Evolutionary conservation across 1,140 invertebrate species (phyloP).

Genomic region (Drosophila lacertosa): DNA sequence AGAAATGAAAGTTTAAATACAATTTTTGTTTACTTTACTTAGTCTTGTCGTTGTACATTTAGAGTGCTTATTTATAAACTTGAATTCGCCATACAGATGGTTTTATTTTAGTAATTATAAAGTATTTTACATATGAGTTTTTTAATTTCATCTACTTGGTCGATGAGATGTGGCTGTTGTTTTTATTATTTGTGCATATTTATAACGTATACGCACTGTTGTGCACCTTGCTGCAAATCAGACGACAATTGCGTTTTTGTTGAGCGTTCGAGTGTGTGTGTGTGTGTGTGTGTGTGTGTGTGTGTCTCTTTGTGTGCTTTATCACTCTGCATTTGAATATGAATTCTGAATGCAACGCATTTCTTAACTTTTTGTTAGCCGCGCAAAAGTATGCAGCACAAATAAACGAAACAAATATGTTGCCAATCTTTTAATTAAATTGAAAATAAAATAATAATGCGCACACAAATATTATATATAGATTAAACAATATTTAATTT

Average conservation of each 20-base stretch:
- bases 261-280: too few species aligned
- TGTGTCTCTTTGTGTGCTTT: not conserved
- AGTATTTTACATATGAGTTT: too few species aligned
- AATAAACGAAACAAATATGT: not conserved
- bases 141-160: too few species aligned
- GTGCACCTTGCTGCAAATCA: not conserved
- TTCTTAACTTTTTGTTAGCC: slow-evolving; percentile 1
- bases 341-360: slow-evolving; percentile 12
- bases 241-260: too few species aligned
- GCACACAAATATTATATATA: too few species aligned
- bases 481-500: too few species aligned
- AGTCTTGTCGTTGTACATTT: too few species aligned
- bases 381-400: slow-evolving; percentile 29
- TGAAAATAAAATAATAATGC: not conserved
- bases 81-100: too few species aligned
- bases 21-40: too few species aligned
- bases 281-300: not conserved
- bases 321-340: slow-evolving; percentile 1
- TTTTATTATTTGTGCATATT: not conserved
- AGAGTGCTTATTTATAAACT: too few species aligned
- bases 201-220: slow-evolving; percentile 13
- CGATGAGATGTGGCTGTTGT: not conserved
- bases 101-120: too few species aligned
- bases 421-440: not conserved
- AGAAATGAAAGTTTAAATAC: too few species aligned